Conservation (phyloP, 2,888 invertebrate species). For the Flabesymbios commensalis region DNA sequence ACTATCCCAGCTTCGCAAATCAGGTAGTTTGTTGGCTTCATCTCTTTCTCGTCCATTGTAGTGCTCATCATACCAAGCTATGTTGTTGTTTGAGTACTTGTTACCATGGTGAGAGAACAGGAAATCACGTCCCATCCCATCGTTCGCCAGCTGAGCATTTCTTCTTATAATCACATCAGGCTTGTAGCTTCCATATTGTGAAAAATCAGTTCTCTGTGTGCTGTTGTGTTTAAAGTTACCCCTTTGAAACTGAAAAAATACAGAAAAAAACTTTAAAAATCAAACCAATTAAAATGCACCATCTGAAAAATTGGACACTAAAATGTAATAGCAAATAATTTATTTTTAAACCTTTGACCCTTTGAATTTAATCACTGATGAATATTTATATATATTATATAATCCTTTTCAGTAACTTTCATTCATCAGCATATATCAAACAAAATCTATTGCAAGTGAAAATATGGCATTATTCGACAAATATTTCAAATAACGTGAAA, state of each 20-base stretch:
- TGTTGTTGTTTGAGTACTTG: slow-evolving; percentile 52
- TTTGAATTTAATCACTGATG: no score
- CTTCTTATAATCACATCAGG: slow-evolving; percentile 53
- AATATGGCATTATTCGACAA: no score
- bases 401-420: no score
- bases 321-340: no score
- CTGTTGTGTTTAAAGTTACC: slow-evolving; percentile 48
- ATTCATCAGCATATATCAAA: no score
- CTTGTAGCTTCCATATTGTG: slow-evolving; percentile 40
- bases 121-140: slow-evolving; percentile 50
- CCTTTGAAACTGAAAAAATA: slow-evolving; percentile 51
- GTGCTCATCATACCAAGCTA: slow-evolving; percentile 59
- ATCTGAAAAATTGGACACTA: no score
- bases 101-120: slow-evolving; percentile 58
- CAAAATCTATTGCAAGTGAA: no score
- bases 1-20: slow-evolving; percentile 51
- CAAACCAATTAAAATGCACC: no score
- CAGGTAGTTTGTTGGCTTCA: slow-evolving; percentile 43
- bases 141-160: slow-evolving; percentile 46
- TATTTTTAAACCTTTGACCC: no score
- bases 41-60: slow-evolving; percentile 51
- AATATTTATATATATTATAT: no score
- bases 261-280: no score
- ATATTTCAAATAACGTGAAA: no score
- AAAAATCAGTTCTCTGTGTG: slow-evolving; percentile 54